Conservation (phyloP, 2,888 invertebrate species). For the Xestia rhomboidea region DNA sequence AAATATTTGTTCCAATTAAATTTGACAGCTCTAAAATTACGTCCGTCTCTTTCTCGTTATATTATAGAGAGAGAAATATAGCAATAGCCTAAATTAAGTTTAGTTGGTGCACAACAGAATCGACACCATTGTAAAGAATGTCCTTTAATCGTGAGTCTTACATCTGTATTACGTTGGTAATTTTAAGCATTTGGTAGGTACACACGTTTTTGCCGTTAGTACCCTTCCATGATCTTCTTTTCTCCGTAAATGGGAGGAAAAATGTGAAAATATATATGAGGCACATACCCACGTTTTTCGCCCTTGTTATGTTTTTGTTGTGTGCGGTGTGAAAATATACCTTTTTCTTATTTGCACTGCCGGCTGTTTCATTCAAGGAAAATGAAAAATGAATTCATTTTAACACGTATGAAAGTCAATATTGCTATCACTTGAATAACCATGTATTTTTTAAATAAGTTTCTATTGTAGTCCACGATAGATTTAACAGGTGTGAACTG, state of each 20-base stretch:
- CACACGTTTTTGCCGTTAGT: slow-evolving; percentile 47
- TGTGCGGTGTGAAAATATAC: slow-evolving; percentile 44
- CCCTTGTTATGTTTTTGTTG: slow-evolving; percentile 52
- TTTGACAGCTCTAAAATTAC: too few species aligned
- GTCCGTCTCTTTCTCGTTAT: too few species aligned
- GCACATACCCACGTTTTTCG: slow-evolving; percentile 43
- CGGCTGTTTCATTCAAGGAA: slow-evolving; percentile 19
- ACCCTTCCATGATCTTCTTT: slow-evolving; percentile 50
- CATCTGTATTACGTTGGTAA: neutral
- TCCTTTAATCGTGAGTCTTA: neutral
- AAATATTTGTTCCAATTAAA: too few species aligned
- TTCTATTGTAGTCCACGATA: neutral
- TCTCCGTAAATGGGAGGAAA: slow-evolving; percentile 51
- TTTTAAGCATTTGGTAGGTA: slow-evolving; percentile 6
- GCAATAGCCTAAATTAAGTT: too few species aligned
- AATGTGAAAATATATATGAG: slow-evolving; percentile 49
- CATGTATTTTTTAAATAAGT: neutral
- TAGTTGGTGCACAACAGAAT: too few species aligned
- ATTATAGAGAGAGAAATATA: too few species aligned
- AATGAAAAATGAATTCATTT: slow-evolving; percentile 37
- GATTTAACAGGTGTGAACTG: neutral
- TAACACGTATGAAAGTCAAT: slow-evolving; percentile 8
- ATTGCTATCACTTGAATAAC: neutral
- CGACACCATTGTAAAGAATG: neutral
- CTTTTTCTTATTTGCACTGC: slow-evolving; percentile 48